Evolutionary conservation across 2,888 invertebrate species (phyloP).

Genomic region (Chelonus formosanus): DNA sequence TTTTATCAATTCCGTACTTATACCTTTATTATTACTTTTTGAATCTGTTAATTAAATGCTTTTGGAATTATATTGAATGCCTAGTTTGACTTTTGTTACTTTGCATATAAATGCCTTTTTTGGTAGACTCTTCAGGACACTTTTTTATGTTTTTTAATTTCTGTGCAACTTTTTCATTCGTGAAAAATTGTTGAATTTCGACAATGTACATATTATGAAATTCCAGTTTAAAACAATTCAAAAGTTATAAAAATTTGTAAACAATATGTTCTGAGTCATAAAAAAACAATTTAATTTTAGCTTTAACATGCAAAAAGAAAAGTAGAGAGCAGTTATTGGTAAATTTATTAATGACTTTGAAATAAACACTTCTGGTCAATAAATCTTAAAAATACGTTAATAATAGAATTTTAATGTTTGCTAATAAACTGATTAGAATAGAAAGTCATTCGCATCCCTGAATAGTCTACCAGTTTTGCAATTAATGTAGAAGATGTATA

Average conservation of each 20-base stretch:
- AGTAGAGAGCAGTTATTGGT: constrained; percentile 37
- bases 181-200: neutral
- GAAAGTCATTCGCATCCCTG: constrained; percentile 47
- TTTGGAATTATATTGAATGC: constrained; percentile 2
- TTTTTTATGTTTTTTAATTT: neutral
- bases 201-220: neutral
- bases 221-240: neutral
- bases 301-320: constrained; percentile 42
- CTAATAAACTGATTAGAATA: too few species aligned
- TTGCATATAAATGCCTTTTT: constrained; percentile 20
- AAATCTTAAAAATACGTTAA: constrained; percentile 22
- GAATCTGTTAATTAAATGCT: constrained; percentile 4
- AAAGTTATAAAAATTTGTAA: neutral
- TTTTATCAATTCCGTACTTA: too few species aligned
- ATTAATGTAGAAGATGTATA: constrained; percentile 31
- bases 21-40: too few species aligned
- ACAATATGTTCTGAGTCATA: too few species aligned
- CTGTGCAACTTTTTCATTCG: neutral
- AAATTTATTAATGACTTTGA: constrained; percentile 41
- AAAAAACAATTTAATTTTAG: too few species aligned
- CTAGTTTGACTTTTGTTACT: constrained; percentile 12
- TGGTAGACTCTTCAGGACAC: constrained; percentile 41
- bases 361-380: constrained; percentile 22
- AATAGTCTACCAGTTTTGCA: constrained; percentile 55
- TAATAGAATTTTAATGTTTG: constrained; percentile 43